phyloP scores from a whole-genome alignment of 2,888 invertebrate genomes.

The Doris montereyensis region DNA sequence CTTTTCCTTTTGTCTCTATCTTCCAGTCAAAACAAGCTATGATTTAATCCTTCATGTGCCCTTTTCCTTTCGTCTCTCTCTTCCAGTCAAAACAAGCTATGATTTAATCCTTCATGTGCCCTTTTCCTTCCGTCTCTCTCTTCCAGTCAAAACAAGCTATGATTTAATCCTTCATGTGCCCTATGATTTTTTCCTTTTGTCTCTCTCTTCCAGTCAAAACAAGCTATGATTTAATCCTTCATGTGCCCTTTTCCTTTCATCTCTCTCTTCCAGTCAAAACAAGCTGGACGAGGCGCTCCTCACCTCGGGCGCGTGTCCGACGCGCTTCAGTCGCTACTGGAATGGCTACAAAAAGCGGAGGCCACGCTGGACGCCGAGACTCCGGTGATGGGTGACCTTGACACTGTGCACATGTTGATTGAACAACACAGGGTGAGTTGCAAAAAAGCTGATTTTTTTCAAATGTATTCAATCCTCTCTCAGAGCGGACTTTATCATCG shows the following conservation, averaged over 20 bases:
- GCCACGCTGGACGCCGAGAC: constrained; percentile 68
- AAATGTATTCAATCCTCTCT: too few species aligned
- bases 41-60: too few species aligned
- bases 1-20: too few species aligned
- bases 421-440: constrained; percentile 70
- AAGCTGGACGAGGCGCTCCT: constrained; percentile 71
- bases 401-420: constrained; percentile 71
- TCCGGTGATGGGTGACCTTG: constrained; percentile 71
- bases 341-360: constrained; percentile 71
- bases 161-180: not conserved
- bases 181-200: too few species aligned
- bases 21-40: too few species aligned
- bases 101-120: too few species aligned
- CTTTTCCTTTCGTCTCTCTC: too few species aligned
- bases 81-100: too few species aligned
- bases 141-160: too few species aligned
- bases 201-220: constrained; percentile 42
- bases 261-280: constrained; percentile 65
- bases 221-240: too few species aligned
- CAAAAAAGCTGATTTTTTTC: not conserved
- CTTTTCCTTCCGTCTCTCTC: too few species aligned
- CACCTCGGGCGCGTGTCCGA: constrained; percentile 71
- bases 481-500: too few species aligned
- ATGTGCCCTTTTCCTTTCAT: not conserved
- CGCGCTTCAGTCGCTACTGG: constrained; percentile 68